Base-by-base conservation (phyloP, 2,888 invertebrate species). In the Drymonia ruficornis region DNA sequence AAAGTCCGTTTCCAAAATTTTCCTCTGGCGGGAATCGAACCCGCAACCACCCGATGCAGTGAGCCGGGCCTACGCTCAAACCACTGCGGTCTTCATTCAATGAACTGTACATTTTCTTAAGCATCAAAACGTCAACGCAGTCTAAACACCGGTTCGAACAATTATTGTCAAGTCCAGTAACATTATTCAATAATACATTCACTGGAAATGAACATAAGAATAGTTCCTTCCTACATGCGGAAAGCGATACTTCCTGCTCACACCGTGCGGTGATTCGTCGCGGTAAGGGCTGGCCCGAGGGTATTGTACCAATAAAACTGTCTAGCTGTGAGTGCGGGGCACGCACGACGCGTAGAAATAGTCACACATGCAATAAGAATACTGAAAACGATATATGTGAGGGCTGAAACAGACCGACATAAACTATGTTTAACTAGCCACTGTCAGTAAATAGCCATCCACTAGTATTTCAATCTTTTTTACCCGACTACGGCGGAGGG, bases 301-400 rank as follows among this genome's bases (percentile, higher is more conserved):
- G 69, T 63, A 69, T 65, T 70, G 69, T 67, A 64, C 67, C 65
- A 64, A 74, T 77, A 74, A 71, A 72, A 70, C 67, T 63, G 72
- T 70, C 70, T 70, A 65, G 63, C 63, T 63, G 54, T 47, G 44
- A 56, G 47, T 54, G 47, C 45, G 36, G 43, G 36, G 47, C 55
- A 57, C 58, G 53, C 55, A 55, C 34, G 40, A 53, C 49, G 50
- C 56, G 65, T 59, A 54, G 61, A 52, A 67, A 60, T 63, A 60
- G 56, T 61, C 55, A 58, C 58, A 59, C 52, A 59, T 56, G 59
- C 59, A 63, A 63, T 55, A 63, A 53, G 48, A 61, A 55, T 53
- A 56, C 55, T 9, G 19, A 43, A 43, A 43, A 19, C 19, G 11
- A 11, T 43, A 13, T 2, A 11, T 6, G 42, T 18, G 42, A 18